A percentile compares a stretch with the other conserved stretches of the same genome.
phyloP scores from a whole-genome alignment of 2,113 vertebrate species.

The Amia ocellicauda region DNA sequence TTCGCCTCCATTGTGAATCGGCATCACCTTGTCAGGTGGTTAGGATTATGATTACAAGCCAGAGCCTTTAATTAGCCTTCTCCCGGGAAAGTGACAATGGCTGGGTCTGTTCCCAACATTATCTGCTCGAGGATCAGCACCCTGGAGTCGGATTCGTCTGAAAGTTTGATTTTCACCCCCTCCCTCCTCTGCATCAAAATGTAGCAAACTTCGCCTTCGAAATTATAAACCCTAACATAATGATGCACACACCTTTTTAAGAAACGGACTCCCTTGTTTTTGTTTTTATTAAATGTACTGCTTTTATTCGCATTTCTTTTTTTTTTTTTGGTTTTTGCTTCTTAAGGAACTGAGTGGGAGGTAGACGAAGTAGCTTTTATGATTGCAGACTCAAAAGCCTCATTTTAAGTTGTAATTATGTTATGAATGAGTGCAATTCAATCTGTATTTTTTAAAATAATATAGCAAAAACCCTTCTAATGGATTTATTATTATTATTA shows the following conservation, averaged over 20 bases:
- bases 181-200: conserved; percentile 11
- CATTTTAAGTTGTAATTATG: no score
- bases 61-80: conserved; percentile 37
- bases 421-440: no score
- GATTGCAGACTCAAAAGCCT: no score
- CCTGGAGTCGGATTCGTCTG: not conserved
- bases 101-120: conserved; percentile 37
- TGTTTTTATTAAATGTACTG: not conserved
- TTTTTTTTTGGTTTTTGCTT: not conserved
- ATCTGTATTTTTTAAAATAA: no score
- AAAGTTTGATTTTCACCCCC: not conserved
- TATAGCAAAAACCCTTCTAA: no score
- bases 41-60: conserved; percentile 32
- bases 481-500: no score
- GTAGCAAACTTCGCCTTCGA: not conserved
- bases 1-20: conserved; percentile 4
- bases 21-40: conserved; percentile 47
- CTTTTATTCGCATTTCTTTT: not conserved
- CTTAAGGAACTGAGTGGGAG: no score
- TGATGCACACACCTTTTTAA: not conserved
- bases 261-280: not conserved
- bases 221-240: not conserved
- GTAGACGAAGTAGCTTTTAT: no score
- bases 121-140: conserved; percentile 36
- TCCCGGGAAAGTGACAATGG: conserved; percentile 43